A percentile compares a stretch with the other conserved stretches of the same genome.
These are phyloP conservation scores for Climacteris rufus DNA, from an alignment of 2,113 vertebrate species.

Conservation along the genomic window DNA sequence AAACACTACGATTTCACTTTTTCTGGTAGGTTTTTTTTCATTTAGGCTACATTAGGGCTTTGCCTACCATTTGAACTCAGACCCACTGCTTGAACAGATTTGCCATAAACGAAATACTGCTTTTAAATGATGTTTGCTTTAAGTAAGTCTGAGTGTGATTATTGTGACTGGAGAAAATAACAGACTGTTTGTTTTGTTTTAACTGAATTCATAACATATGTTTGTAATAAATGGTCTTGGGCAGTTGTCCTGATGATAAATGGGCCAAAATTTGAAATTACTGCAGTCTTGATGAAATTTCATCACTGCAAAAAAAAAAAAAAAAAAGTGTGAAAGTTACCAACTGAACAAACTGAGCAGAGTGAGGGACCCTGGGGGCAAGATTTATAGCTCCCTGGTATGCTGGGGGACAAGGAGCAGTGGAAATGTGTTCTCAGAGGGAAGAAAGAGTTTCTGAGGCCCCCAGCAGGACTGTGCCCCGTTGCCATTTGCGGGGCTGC, in stretches of 20 bases:
- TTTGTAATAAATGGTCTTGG: conserved; percentile 46
- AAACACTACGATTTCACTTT: not conserved
- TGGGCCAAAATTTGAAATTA: conserved; percentile 45
- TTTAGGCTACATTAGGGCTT: not conserved
- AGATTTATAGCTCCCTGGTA: not conserved
- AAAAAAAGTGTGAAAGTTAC: not conserved
- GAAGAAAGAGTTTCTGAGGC: not conserved
- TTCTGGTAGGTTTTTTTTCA: not conserved
- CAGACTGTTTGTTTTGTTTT: conserved; percentile 60
- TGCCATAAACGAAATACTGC: not conserved
- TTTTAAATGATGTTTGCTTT: conserved; percentile 45
- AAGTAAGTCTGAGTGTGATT: conserved; percentile 39
- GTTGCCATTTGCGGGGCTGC: not conserved
- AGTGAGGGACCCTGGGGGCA: not conserved
- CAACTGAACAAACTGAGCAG: not conserved
- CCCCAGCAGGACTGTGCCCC: not conserved
- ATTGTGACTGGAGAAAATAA: conserved; percentile 50
- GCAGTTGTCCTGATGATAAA: conserved; percentile 10
- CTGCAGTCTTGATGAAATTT: conserved; percentile 19
- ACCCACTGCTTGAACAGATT: not conserved
- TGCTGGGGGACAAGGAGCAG: not conserved
- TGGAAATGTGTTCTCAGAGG: not conserved
- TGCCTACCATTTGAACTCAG: conserved; percentile 15
- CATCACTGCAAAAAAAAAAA: not conserved
- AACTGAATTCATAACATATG: conserved; percentile 43